phyloP scores from a whole-genome alignment of 2,888 invertebrate genomes.

The Neoscelio sp. region DNA sequence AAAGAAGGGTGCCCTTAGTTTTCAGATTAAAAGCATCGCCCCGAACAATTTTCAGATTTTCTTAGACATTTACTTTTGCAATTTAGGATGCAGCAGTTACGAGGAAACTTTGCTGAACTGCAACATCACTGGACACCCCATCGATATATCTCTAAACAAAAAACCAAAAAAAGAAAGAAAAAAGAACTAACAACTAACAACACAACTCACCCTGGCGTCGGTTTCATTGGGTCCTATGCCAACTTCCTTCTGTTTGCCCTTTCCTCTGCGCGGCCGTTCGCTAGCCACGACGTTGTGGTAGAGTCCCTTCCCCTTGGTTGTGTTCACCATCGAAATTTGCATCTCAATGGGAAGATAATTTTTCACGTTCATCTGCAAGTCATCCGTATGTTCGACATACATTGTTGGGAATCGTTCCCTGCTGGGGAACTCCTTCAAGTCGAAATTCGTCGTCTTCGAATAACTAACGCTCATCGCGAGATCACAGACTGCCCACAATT shows the following conservation, averaged over 20 bases:
- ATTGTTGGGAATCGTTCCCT: conserved; percentile 95
- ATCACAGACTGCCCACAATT: conserved; percentile 98
- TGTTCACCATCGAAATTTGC: conserved; percentile 85
- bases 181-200: conserved; percentile 28
- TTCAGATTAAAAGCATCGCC: no score
- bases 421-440: conserved; percentile 94
- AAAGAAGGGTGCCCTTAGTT: no score
- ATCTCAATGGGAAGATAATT: conserved; percentile 93
- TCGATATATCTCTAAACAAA: no score
- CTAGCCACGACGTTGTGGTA: conserved; percentile 80
- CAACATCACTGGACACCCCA: no score
- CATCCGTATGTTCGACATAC: conserved; percentile 92
- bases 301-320: conserved; percentile 78
- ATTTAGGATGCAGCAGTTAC: no score
- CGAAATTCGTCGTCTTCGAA: conserved; percentile 93
- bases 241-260: conserved; percentile 84
- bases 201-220: conserved; percentile 85
- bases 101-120: no score
- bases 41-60: no score
- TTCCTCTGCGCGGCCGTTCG: conserved; percentile 82
- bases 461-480: conserved; percentile 95
- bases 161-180: neutral
- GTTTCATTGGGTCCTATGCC: conserved; percentile 85
- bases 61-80: no score
- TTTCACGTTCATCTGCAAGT: conserved; percentile 89